These are phyloP conservation scores for Linnaemya tessellans DNA, from an alignment of 2,888 invertebrate species.

Conservation along the genomic window DNA sequence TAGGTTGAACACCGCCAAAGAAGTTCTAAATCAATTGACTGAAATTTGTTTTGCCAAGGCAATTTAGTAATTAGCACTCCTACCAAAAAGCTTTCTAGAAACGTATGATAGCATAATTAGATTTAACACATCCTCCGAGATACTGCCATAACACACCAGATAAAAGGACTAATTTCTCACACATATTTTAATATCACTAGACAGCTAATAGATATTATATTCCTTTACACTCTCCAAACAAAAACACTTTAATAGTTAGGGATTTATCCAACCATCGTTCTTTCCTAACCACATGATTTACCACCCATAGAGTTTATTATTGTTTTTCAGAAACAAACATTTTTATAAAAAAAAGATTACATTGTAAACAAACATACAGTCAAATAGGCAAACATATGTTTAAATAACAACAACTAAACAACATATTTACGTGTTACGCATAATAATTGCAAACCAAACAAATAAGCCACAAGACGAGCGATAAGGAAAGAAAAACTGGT, in stretches of 20 bases:
- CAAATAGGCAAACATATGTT: slow-evolving; percentile 48
- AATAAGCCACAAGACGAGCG: not conserved
- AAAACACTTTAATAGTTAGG: slow-evolving; percentile 47
- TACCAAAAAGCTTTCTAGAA: no score
- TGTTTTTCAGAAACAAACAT: not conserved
- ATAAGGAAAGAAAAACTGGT: not conserved
- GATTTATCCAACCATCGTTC: slow-evolving; percentile 47
- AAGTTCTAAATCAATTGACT: no score
- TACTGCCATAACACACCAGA: not conserved
- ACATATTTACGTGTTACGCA: slow-evolving; percentile 68
- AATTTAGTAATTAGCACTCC: no score
- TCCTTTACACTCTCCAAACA: not conserved
- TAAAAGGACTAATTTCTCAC: not conserved
- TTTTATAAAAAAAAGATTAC: not conserved
- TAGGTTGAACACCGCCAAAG: no score
- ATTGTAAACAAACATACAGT: not conserved
- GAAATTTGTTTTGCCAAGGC: no score
- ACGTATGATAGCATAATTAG: no score
- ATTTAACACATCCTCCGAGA: not conserved
- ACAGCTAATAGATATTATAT: slow-evolving; percentile 24
- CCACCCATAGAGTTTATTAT: slow-evolving; percentile 60
- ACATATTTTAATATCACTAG: not conserved
- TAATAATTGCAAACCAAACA: slow-evolving; percentile 60
- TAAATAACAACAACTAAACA: slow-evolving; percentile 41
- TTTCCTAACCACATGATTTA: slow-evolving; percentile 58